Percentiles rank a stretch among this genome's conserved stretches.
Evolutionary conservation across 2,888 invertebrate species (phyloP).

Genomic region (Tolmerus cingulatus): DNA sequence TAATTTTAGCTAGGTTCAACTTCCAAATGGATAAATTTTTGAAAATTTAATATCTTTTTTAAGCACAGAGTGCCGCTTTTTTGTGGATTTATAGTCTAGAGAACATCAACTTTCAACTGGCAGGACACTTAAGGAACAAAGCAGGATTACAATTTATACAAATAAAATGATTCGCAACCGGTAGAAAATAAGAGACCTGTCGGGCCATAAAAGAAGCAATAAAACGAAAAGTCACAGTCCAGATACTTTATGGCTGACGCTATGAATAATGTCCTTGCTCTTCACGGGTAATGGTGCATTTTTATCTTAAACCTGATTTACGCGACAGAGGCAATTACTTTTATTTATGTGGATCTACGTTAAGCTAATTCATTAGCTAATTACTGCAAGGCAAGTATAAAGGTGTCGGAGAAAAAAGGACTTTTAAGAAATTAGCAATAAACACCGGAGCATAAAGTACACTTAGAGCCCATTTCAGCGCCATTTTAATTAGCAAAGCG

Average conservation of each 20-base stretch:
- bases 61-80: background rate
- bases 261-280: background rate
- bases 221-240: constrained; percentile 21
- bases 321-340: constrained; percentile 10
- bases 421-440: constrained; percentile 28
- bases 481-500: constrained; percentile 22
- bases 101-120: background rate
- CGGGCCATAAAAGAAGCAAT: background rate
- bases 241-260: background rate
- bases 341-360: constrained; percentile 25
- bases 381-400: constrained; percentile 4
- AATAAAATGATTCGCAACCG: background rate
- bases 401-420: constrained; percentile 1
- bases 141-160: background rate
- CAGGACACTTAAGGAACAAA: background rate
- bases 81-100: background rate
- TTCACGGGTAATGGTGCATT: constrained; percentile 16
- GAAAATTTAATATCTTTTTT: too few relatives aligned
- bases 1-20: too few relatives aligned
- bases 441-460: constrained; percentile 23
- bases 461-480: constrained; percentile 8
- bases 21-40: too few relatives aligned
- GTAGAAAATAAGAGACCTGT: constrained; percentile 6
- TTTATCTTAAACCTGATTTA: constrained; percentile 33
- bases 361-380: constrained; percentile 34